Percentiles rank a stretch among this genome's conserved stretches.
phyloP scores from a whole-genome alignment of 2,888 invertebrate genomes.

The Galeopsomyia nigrocyanea region DNA sequence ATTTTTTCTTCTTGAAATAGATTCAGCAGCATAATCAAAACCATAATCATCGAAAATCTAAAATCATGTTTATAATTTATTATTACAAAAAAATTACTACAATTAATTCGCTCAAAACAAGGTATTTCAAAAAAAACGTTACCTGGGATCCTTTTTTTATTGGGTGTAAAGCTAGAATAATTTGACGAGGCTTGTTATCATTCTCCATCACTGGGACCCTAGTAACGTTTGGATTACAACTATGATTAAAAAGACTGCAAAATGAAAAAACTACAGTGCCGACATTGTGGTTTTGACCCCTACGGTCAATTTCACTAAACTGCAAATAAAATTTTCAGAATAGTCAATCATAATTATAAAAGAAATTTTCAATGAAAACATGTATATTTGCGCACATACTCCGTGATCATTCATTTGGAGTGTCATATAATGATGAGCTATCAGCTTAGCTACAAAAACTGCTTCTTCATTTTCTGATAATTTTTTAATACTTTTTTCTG shows the following conservation, averaged over 20 bases:
- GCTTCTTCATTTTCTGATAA: conserved; percentile 59
- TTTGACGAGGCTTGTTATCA: conserved; percentile 58
- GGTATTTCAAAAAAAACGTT: conserved; percentile 28
- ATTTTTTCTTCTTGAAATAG: conserved; percentile 71
- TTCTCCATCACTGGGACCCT: conserved; percentile 71
- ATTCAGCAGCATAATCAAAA: conserved; percentile 80
- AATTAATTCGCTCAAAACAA: not conserved
- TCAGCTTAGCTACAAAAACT: conserved; percentile 74
- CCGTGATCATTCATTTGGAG: conserved; percentile 87
- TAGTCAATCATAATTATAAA: conserved; percentile 11
- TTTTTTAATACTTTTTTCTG: conserved; percentile 59
- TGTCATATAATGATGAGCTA: conserved; percentile 84
- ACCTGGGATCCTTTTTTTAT: conserved; percentile 80
- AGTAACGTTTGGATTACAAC: conserved; percentile 87
- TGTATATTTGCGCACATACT: conserved; percentile 46
- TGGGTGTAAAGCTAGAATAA: conserved; percentile 75
- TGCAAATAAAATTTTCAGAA: conserved; percentile 28
- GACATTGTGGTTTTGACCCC: conserved; percentile 65
- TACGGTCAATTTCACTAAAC: conserved; percentile 49
- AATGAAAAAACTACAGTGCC: conserved; percentile 85
- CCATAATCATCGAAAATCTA: conserved; percentile 86
- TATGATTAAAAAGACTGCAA: conserved; percentile 87
- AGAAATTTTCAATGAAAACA: conserved; percentile 4
- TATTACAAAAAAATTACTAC: conserved; percentile 7
- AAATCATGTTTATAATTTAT: conserved; percentile 35